Percentiles rank a stretch among this genome's conserved stretches.
These are phyloP conservation scores for Halictus quadricinctus DNA, from an alignment of 2,888 invertebrate species.

Conservation along the genomic window DNA sequence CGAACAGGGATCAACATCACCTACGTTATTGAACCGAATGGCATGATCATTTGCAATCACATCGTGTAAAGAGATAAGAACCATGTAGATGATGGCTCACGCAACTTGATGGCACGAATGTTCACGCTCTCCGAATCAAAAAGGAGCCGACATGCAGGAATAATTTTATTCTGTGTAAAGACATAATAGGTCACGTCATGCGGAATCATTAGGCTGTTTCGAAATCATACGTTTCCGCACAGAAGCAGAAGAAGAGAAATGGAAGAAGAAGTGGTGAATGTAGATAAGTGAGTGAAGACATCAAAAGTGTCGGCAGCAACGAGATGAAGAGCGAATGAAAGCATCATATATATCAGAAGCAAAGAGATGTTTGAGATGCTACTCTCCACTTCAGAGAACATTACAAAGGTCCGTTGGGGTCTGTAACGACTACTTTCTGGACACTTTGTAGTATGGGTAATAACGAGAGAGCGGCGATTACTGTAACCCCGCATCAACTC, in stretches of 20 bases:
- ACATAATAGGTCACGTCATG: not conserved
- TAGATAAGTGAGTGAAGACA: not conserved
- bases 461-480: not conserved
- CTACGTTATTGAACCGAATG: not conserved
- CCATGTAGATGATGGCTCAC: not conserved
- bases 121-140: not conserved
- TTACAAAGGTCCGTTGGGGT: not conserved
- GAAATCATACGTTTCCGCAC: not conserved
- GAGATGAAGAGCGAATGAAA: not conserved
- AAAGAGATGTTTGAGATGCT: not conserved
- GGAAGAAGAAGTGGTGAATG: not conserved
- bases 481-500: not conserved
- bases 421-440: constrained; percentile 3
- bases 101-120: not conserved
- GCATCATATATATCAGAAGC: not conserved
- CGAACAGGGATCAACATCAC: too few species aligned
- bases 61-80: not conserved
- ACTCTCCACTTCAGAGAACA: not conserved
- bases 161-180: not conserved
- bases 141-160: not conserved
- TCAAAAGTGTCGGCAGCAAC: not conserved
- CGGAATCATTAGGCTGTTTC: not conserved
- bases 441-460: not conserved
- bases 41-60: not conserved
- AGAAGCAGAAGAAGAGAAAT: not conserved